Conservation (phyloP, 2,888 invertebrate species). For the Labia minor region DNA sequence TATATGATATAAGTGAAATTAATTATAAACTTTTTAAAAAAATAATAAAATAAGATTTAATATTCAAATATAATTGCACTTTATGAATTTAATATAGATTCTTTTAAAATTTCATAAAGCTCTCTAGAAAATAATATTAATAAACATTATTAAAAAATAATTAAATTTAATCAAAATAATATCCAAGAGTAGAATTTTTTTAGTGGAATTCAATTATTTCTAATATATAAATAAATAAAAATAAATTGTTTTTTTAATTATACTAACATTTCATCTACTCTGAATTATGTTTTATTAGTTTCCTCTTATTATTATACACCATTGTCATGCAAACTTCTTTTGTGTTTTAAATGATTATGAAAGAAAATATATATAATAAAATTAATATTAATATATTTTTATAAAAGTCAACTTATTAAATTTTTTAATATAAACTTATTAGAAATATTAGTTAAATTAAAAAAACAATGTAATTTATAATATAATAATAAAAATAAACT, state of each 20-base stretch:
- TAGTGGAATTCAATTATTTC: neutral
- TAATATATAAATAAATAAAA: neutral
- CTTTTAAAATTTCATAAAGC: neutral
- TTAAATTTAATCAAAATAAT: neutral
- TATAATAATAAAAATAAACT: neutral
- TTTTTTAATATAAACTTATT: neutral
- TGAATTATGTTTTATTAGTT: neutral
- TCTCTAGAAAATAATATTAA: neutral
- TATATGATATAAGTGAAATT: neutral
- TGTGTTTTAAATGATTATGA: neutral
- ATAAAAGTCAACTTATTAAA: neutral
- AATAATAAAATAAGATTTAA: neutral
- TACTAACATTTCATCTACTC: neutral
- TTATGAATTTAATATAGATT: neutral
- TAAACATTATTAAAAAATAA: neutral
- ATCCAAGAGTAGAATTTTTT: neutral
- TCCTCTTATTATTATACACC: neutral
- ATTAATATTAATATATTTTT: neutral
- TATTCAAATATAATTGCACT: neutral
- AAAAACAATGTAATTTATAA: neutral
- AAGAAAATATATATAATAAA: neutral
- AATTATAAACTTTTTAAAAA: neutral
- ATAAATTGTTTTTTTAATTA: neutral
- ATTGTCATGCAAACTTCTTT: neutral
- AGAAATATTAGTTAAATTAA: constrained; percentile 5